Percentiles rank a stretch among this genome's conserved stretches.
phyloP scores from a whole-genome alignment of 2,797 vertebrate genomes.

The Bradypodion pumilum region DNA sequence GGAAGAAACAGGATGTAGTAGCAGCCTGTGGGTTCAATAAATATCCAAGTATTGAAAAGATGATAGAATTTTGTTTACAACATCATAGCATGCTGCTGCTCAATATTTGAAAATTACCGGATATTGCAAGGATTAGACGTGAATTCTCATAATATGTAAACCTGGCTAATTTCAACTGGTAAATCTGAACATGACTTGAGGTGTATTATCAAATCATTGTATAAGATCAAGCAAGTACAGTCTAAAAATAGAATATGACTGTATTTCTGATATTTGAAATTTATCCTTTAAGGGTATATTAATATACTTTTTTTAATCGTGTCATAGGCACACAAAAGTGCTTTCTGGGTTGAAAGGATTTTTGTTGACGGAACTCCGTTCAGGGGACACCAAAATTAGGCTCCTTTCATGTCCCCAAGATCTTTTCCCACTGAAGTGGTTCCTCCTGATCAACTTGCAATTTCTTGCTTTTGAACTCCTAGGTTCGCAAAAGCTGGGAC shows the following conservation, averaged over 20 bases:
- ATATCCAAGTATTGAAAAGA: neutral
- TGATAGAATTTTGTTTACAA: neutral
- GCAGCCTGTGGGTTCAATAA: neutral
- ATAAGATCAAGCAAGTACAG: slow-evolving; percentile 64
- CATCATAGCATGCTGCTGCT: neutral
- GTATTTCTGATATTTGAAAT: slow-evolving; percentile 67
- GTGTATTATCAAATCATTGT: neutral
- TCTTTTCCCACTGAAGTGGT: no score
- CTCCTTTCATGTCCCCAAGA: no score
- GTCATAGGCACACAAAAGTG: no score
- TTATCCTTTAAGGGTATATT: slow-evolving; percentile 59
- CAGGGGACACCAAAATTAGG: no score
- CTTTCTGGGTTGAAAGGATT: no score
- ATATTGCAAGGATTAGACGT: neutral
- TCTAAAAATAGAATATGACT: slow-evolving; percentile 66
- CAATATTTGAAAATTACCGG: neutral
- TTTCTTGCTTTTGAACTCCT: no score
- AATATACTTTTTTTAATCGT: no score
- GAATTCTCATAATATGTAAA: neutral
- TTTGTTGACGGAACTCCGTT: no score
- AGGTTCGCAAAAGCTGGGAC: no score
- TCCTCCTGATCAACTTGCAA: no score
- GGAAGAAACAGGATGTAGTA: neutral
- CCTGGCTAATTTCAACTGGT: neutral
- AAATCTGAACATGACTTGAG: neutral